Conservation (phyloP, 2,113 vertebrate genomes). For the Noctilio leporinus region DNA sequence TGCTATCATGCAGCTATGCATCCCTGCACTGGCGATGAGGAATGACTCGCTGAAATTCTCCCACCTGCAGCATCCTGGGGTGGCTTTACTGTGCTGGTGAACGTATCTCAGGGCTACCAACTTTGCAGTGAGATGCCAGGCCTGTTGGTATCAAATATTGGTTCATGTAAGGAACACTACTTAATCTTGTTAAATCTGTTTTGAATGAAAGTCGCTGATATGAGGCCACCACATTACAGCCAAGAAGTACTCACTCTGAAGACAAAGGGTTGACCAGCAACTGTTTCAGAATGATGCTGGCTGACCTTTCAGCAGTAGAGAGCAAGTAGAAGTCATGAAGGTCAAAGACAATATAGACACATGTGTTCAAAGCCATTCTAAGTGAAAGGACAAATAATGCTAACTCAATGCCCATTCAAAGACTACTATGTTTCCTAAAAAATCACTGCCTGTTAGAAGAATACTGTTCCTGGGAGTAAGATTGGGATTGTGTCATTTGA, state of each 20-base stretch:
- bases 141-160: background rate
- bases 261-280: background rate
- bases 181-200: background rate
- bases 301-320: background rate
- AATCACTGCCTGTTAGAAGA: background rate
- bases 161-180: background rate
- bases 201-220: background rate
- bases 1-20: background rate
- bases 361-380: background rate
- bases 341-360: background rate
- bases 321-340: background rate
- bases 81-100: background rate
- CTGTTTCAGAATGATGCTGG: background rate
- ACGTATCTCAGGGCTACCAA: background rate
- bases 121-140: background rate
- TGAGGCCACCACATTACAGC: background rate
- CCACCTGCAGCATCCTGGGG: background rate
- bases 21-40: background rate
- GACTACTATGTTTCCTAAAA: background rate
- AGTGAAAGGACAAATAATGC: background rate
- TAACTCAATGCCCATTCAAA: background rate
- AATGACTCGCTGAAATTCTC: background rate
- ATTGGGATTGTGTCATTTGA: rapidly evolving
- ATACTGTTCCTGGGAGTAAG: background rate
- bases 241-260: background rate